Evolutionary conservation across 2,888 invertebrate species (phyloP).

Genomic region (Zygogramma bicolorata): DNA sequence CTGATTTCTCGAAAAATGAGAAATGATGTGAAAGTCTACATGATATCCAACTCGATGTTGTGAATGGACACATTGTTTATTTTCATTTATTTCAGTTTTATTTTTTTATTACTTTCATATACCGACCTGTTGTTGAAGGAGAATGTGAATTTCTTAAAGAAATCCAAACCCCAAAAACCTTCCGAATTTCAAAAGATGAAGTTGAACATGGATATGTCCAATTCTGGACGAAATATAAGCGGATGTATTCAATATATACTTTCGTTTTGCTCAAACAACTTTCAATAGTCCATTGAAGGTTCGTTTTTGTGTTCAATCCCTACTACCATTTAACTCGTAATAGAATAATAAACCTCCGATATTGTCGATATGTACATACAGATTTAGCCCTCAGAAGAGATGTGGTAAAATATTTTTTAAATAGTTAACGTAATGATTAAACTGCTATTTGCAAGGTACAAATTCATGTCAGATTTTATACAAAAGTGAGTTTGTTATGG

Average conservation of each 20-base stretch:
- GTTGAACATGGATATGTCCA: no score
- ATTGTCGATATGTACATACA: constrained; percentile 65
- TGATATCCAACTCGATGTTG: no score
- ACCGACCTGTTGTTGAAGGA: no score
- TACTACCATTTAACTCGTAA: constrained; percentile 25
- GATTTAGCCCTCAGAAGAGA: constrained; percentile 42
- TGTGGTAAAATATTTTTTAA: constrained; percentile 47
- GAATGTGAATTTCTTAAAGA: no score
- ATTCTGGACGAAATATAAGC: not conserved
- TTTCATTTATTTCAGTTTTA: no score
- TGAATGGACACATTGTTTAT: no score
- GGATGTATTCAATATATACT: not conserved
- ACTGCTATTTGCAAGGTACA: constrained; percentile 67
- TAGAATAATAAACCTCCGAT: constrained; percentile 47
- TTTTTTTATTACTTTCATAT: no score
- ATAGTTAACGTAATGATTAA: constrained; percentile 58
- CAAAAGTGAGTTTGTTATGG: constrained; percentile 63
- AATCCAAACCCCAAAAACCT: no score
- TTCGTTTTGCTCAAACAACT: constrained; percentile 7
- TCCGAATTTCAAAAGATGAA: no score
- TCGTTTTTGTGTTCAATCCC: constrained; percentile 19
- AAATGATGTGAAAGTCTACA: no score
- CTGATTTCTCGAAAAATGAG: no score
- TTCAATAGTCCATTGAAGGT: constrained; percentile 12
- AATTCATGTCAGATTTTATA: constrained; percentile 66